These are phyloP conservation scores for Villa cingulata DNA, from an alignment of 2,888 invertebrate genomes.

Conservation along the genomic window DNA sequence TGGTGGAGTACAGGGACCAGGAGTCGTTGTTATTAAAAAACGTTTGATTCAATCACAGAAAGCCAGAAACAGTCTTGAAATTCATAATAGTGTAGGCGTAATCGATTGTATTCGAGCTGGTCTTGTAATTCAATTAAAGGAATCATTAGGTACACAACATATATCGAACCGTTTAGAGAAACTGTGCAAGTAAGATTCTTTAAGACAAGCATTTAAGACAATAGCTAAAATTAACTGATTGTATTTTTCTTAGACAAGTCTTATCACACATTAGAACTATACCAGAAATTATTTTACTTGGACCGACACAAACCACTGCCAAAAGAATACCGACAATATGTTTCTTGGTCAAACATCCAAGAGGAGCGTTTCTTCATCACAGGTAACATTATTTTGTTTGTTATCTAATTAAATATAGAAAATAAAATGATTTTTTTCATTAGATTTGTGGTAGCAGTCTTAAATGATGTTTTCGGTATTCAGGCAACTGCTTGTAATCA, in stretches of 20 bases:
- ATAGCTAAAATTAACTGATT: conserved; percentile 18
- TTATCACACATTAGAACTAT: conserved; percentile 63
- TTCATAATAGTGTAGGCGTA: conserved; percentile 57
- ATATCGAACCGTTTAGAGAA: conserved; percentile 60
- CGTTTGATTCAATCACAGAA: conserved; percentile 32
- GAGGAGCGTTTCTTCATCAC: conserved; percentile 75
- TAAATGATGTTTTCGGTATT: conserved; percentile 86
- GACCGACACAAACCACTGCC: conserved; percentile 50
- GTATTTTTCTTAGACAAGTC: conserved; percentile 48
- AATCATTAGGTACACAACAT: conserved; percentile 57
- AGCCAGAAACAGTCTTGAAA: conserved; percentile 33
- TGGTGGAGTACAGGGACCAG: conserved; percentile 76
- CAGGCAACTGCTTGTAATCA: conserved; percentile 71
- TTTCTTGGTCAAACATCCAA: conserved; percentile 67
- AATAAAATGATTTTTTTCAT: neutral
- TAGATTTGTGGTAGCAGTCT: conserved; percentile 54
- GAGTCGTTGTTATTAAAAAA: conserved; percentile 45
- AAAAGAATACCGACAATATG: conserved; percentile 71
- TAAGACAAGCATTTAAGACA: conserved; percentile 5
- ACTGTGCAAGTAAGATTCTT: conserved; percentile 49
- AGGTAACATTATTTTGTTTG: conserved; percentile 36
- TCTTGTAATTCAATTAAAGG: conserved; percentile 72
- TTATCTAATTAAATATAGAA: too few relatives aligned
- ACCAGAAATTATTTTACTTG: conserved; percentile 65
- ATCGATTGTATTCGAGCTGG: conserved; percentile 74